Evolutionary conservation across 2,888 invertebrate genomes (phyloP).

Genomic region (Pelosia muscerda): DNA sequence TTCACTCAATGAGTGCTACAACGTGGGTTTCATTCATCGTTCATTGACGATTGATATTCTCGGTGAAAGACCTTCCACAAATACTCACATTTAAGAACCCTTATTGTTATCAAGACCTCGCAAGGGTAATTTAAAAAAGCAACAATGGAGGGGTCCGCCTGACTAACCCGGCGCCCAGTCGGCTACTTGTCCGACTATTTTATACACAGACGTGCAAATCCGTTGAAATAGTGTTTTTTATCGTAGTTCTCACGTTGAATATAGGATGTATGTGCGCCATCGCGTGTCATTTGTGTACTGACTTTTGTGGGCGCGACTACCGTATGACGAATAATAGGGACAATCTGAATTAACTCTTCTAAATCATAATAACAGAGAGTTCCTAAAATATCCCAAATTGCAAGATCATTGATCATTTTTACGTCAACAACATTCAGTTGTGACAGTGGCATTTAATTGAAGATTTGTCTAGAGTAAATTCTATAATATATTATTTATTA

Average conservation of each 20-base stretch:
- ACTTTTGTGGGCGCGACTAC: no score
- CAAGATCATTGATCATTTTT: no score
- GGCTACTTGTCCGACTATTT: background rate
- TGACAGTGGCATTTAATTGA: no score
- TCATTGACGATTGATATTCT: background rate
- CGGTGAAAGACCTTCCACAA: background rate
- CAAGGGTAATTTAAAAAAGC: constrained; percentile 2
- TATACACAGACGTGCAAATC: background rate
- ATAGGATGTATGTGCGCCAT: background rate
- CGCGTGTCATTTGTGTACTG: background rate
- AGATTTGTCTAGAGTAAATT: no score
- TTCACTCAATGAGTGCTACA: background rate
- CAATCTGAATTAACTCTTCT: no score
- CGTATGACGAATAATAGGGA: no score
- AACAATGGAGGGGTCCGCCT: constrained; percentile 4
- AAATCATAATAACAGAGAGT: no score
- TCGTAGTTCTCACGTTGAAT: background rate
- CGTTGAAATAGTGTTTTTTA: background rate
- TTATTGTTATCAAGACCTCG: constrained; percentile 3
- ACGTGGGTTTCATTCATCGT: background rate
- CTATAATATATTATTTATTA: no score
- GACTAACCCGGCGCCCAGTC: no score
- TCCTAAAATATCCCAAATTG: no score
- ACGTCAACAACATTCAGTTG: no score
- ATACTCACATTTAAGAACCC: background rate